Conservation (phyloP, 2,888 invertebrate species). For the Stenoptilia bipunctidactyla region DNA sequence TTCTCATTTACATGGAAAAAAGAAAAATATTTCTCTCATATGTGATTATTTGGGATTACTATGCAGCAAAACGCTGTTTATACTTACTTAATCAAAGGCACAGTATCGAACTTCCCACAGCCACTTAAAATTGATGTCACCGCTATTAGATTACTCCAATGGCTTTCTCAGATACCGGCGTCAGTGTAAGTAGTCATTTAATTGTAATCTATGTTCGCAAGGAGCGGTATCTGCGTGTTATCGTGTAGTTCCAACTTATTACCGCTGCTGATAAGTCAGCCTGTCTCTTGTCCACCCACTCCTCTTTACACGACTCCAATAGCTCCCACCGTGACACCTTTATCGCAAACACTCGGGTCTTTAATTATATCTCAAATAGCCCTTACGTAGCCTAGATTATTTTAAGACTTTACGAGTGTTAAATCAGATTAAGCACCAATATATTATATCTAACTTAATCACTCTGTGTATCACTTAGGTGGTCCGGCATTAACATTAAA, state of each 20-base stretch:
- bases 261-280: slow-evolving; percentile 32
- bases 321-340: slow-evolving; percentile 17
- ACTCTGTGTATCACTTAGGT: no score
- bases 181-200: slow-evolving; percentile 22
- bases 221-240: slow-evolving; percentile 25
- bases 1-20: no score
- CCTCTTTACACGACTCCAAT: slow-evolving; percentile 18
- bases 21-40: no score
- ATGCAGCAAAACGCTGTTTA: no score
- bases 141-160: no score
- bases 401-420: background rate
- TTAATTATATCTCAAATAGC: slow-evolving; percentile 17
- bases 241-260: slow-evolving; percentile 25
- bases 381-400: slow-evolving; percentile 7
- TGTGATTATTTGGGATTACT: no score
- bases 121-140: no score
- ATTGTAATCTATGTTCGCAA: slow-evolving; percentile 23
- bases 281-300: slow-evolving; percentile 37
- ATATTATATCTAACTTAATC: no score
- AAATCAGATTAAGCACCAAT: background rate
- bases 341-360: slow-evolving; percentile 11
- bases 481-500: no score
- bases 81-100: no score
- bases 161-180: background rate
- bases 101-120: no score